Base-by-base conservation (phyloP, 2,797 vertebrate genomes). In the Sebastes ruberrimus region DNA sequence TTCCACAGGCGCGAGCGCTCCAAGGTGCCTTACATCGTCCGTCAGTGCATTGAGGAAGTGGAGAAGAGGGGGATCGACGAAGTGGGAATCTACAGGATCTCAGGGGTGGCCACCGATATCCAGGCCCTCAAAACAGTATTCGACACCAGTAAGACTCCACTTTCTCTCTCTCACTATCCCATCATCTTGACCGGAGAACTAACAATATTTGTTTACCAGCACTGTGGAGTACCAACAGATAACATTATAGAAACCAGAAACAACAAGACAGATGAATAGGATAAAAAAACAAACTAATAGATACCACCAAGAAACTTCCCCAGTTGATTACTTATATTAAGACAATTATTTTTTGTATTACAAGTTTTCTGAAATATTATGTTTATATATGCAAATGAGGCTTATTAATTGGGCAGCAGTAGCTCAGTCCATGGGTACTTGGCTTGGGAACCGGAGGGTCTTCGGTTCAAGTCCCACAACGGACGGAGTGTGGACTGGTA, bases 11-110 rank as follows among this genome's bases (percentile, higher is more conserved):
- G 98, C 0, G 98, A 99, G 90, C 98, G 98, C 93, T 99, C 98
- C 95, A 99, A 99, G 95, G 98, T 99, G 95, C 98, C 98, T 94
- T 99, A 99, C 95, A 98, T 99, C 5, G 98, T 99, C 84, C 97
- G 98, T 83, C 98, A 99, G 94, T 99, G 98, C 77, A 95, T 99
- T 64, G 98, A 99, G 93, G 98, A 99, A 90, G 98, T 99, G 91
- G 98, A 99, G 95, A 99, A 99, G 93, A 95, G 98, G 63, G 98
- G 98, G 74, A 99, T 99, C 0, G 98, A 99, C 14, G 98, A 99
- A 93, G 98, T 99, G 0, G 98, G 98, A 90, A 99, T 99, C 95
- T 99, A 99, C 95, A 94, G 98, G 92, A 98, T 99, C 95, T 99
- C 98, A 1, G 98, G 98, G 1, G 98, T 99, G 1, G 98, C 98